These are phyloP conservation scores for Drosophila fungiperda DNA, from an alignment of 2,888 invertebrate genomes.

Conservation along the genomic window DNA sequence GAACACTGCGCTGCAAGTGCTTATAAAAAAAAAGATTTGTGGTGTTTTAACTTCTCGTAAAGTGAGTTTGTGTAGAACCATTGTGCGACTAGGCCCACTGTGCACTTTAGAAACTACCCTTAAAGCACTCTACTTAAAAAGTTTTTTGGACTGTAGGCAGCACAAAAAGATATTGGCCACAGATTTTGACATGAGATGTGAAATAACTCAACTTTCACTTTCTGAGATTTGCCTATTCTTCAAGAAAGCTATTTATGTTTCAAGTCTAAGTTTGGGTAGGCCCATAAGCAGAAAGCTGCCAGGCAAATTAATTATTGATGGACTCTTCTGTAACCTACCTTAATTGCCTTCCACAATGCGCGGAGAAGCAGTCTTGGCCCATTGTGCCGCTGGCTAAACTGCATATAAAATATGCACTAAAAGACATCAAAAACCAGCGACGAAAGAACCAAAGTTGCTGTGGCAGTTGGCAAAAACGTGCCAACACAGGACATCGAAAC, in stretches of 20 bases:
- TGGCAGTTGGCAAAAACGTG: conserved; percentile 65
- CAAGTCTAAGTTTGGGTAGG: neutral
- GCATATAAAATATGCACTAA: conserved; percentile 78
- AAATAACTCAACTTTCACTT: neutral
- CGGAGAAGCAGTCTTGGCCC: conserved; percentile 23
- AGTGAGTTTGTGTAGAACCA: conserved; percentile 2
- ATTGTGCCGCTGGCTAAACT: conserved; percentile 72
- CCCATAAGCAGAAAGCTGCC: neutral
- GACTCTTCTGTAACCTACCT: neutral
- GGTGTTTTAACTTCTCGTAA: conserved; percentile 7
- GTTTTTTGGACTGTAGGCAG: neutral
- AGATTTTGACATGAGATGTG: neutral
- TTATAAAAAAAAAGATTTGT: neutral
- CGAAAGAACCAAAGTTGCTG: conserved; percentile 68
- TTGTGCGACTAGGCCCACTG: conserved; percentile 12
- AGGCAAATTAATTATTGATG: conserved; percentile 23
- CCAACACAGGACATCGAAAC: conserved; percentile 68
- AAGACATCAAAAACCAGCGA: conserved; percentile 73
- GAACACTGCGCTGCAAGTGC: conserved; percentile 14
- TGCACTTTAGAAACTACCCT: conserved; percentile 12
- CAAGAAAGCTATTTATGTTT: neutral
- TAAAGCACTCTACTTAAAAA: conserved; percentile 10
- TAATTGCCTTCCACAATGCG: conserved; percentile 27
- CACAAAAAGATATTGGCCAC: neutral
- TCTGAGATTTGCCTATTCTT: neutral